Evolutionary conservation across 1,140 invertebrate species (phyloP).

Genomic region (Drosophila erecta): DNA sequence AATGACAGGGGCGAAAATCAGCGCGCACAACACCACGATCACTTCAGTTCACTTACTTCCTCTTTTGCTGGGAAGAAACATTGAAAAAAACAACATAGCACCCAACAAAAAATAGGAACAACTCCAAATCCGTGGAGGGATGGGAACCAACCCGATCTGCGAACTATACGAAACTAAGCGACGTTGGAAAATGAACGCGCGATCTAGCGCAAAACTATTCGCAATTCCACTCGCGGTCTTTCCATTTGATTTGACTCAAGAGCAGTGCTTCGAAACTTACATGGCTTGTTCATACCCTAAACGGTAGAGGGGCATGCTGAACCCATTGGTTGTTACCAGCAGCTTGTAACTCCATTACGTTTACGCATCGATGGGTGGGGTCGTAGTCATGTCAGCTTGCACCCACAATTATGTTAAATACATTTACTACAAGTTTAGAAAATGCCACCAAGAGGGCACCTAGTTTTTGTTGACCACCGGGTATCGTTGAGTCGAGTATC

Average conservation of each 20-base stretch:
- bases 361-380: too few species aligned
- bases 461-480: not conserved
- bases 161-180: slow-evolving; percentile 50
- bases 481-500: not conserved
- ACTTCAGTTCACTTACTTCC: slow-evolving; percentile 34
- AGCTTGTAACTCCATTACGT: too few species aligned
- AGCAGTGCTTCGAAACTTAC: slow-evolving; percentile 54
- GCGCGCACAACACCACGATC: slow-evolving; percentile 21
- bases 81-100: not conserved
- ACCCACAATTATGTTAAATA: too few species aligned
- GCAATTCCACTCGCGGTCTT: slow-evolving; percentile 5
- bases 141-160: slow-evolving; percentile 5
- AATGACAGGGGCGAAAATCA: slow-evolving; percentile 22
- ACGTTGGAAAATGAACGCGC: slow-evolving; percentile 53
- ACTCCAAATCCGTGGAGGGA: slow-evolving; percentile 1
- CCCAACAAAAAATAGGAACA: not conserved
- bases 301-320: not conserved
- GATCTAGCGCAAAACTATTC: slow-evolving; percentile 66
- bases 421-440: too few species aligned
- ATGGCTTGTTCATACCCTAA: slow-evolving; percentile 46
- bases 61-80: slow-evolving; percentile 9
- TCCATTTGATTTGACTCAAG: slow-evolving; percentile 47
- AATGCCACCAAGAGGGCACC: not conserved
- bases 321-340: not conserved
- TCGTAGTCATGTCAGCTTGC: too few species aligned